Evolutionary conservation across 2,888 invertebrate species (phyloP), one percentile per base, ranked within the genome.

Genomic region (Andrena flavipes): DNA sequence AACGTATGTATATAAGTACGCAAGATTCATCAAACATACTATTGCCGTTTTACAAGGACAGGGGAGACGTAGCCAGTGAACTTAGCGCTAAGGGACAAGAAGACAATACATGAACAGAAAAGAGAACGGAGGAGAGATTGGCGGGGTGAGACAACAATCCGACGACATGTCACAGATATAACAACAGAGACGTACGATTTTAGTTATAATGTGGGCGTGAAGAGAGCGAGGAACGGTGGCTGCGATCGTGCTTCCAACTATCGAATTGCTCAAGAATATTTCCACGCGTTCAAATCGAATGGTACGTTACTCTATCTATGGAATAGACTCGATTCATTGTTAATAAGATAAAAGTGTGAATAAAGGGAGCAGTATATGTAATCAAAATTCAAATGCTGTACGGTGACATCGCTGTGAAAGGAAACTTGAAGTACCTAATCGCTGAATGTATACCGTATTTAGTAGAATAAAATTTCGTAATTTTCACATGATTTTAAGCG

Each of bases 151-250:
- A 93, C 92, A 92, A 93, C 92, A 92, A 93, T 92, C 91, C 92
- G 93, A 93, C 92, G 91, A 93, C 93, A 94, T 93, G 93, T 92
- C 93, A 94, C 93, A 93, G 90, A 92, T 89, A 89, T 88, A 89
- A 88, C 87, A 88, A 42, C 84, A 88, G 82, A 88, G 82, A 88
- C 88, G 88, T 87, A 87, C 81, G 88, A 80, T 69, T 86, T 79
- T 80, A 88, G 71, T 87, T 83, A 80, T 78, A 79, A 80, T 75
- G 86, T 87, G 74, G 74, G 73, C 76, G 83, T 79, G 83, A 87
- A 82, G 59, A 62, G 42, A 42, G 42, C 42, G 42, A 16, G 63
- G 51, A 4, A 16, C 71, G 64, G 65, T 80, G 84, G 76, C 87
- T 73, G 76, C 65, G 42, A 67, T 70, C 69, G 67, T 30, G 72